Evolutionary conservation across 2,888 invertebrate species (phyloP).

Genomic region (Steinernema carpocapsae): DNA sequence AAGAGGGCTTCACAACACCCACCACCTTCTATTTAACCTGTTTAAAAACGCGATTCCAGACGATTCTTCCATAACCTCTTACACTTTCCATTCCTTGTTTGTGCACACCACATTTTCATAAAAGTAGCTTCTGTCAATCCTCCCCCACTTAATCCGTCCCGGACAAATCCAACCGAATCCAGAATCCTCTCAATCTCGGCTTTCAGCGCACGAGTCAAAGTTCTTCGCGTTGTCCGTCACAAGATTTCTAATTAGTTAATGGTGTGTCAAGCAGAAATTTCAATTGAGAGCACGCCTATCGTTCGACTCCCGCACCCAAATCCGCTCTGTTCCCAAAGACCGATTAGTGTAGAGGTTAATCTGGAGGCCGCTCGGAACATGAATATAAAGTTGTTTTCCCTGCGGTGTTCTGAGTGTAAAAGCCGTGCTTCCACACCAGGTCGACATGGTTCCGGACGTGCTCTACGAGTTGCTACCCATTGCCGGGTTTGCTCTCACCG

Average conservation of each 20-base stretch:
- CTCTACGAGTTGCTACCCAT: slow-evolving; percentile 36
- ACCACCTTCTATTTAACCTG: no score
- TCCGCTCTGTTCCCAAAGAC: slow-evolving; percentile 17
- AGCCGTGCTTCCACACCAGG: no score
- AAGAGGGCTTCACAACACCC: no score
- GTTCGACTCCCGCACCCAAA: slow-evolving; percentile 17
- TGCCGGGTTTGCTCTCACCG: slow-evolving; percentile 27
- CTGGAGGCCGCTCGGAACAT: background rate
- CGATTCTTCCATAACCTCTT: background rate
- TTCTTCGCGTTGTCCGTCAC: background rate
- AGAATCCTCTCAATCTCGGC: no score
- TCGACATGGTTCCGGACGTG: slow-evolving; percentile 32
- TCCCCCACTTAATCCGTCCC: slow-evolving; percentile 15
- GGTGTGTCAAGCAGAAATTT: background rate
- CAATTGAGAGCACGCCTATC: background rate
- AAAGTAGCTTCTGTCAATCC: background rate
- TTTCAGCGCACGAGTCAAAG: background rate
- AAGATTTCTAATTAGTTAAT: slow-evolving; percentile 25
- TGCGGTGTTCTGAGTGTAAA: no score
- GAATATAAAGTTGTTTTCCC: slow-evolving; percentile 2
- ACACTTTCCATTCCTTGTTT: background rate
- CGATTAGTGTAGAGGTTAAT: slow-evolving; percentile 1
- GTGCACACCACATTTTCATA: background rate
- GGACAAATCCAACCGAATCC: background rate
- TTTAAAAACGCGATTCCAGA: no score